Conservation (phyloP, 1,140 invertebrate species). For the Drosophila carrolli region DNA sequence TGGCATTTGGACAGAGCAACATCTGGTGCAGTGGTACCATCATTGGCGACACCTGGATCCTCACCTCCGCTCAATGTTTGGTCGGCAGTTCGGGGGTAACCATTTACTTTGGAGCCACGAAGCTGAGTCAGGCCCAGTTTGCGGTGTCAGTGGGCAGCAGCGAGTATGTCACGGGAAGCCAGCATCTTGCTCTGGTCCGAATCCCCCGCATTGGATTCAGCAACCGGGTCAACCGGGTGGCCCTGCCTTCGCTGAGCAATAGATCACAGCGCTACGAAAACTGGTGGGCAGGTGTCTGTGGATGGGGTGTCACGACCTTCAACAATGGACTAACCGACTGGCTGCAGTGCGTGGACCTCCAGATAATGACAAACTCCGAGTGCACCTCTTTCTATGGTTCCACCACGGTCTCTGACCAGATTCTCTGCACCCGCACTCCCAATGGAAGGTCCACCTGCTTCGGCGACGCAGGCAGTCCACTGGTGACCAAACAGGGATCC, state of each 20-base stretch:
- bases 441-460: slow-evolving; percentile 47
- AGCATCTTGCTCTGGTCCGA: slow-evolving; percentile 50
- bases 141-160: slow-evolving; percentile 17
- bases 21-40: slow-evolving; percentile 59
- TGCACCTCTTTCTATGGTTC: slow-evolving; percentile 23
- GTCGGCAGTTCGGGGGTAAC: slow-evolving; percentile 29
- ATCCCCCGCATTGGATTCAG: slow-evolving; percentile 40
- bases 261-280: slow-evolving; percentile 34
- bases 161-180: slow-evolving; percentile 29
- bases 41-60: slow-evolving; percentile 55
- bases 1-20: slow-evolving; percentile 56
- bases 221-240: slow-evolving; percentile 24
- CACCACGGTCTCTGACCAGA: slow-evolving; percentile 2
- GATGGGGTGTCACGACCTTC: slow-evolving; percentile 51
- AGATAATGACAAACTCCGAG: slow-evolving; percentile 49
- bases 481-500: slow-evolving; percentile 33
- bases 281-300: slow-evolving; percentile 31
- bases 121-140: slow-evolving; percentile 16
- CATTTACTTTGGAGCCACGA: slow-evolving; percentile 72
- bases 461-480: slow-evolving; percentile 58
- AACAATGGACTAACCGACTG: slow-evolving; percentile 8
- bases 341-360: slow-evolving; percentile 61
- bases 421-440: slow-evolving; percentile 46
- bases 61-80: slow-evolving; percentile 46
- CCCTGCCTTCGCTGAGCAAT: slow-evolving; percentile 21